Conservation (phyloP, 2,797 vertebrate genomes). For the Fratercula arctica region DNA sequence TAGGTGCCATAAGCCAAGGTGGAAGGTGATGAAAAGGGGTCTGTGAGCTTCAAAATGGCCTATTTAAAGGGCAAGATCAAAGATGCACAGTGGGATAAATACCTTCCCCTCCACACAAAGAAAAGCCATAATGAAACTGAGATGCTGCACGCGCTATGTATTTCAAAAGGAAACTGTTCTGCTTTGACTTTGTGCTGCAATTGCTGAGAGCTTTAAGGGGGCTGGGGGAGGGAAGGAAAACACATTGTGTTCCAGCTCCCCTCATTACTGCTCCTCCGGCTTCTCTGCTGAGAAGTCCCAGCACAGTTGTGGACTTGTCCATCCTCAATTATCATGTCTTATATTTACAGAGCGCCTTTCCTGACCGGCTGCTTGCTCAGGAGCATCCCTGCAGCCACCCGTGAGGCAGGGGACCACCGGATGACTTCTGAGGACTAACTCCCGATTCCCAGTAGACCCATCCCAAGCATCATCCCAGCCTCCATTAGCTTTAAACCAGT, state of each 20-base stretch:
- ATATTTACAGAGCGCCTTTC: not conserved
- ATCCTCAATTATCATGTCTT: not conserved
- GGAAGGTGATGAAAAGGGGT: slow-evolving; percentile 2
- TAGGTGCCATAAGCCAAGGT: not conserved
- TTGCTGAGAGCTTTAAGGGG: not conserved
- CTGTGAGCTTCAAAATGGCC: not conserved
- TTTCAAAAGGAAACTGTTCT: slow-evolving; percentile 8
- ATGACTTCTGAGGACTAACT: not conserved
- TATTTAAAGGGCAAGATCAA: slow-evolving; percentile 37
- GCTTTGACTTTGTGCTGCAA: slow-evolving; percentile 6
- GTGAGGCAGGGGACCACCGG: accelerated
- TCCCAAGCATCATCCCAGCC: accelerated
- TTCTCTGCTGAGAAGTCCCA: not conserved
- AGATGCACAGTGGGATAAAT: not conserved
- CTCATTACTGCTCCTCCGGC: not conserved
- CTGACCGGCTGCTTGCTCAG: not conserved
- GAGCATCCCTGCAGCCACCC: not conserved
- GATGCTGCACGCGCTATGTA: not conserved
- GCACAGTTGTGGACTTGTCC: not conserved
- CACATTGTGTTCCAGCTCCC: not conserved
- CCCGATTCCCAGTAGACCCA: accelerated
- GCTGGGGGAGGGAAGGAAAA: not conserved
- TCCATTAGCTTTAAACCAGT: not conserved
- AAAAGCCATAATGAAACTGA: not conserved
- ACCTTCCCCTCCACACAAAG: not conserved